These are phyloP conservation scores for Actias luna DNA, from an alignment of 2,888 invertebrate genomes.

Conservation along the genomic window DNA sequence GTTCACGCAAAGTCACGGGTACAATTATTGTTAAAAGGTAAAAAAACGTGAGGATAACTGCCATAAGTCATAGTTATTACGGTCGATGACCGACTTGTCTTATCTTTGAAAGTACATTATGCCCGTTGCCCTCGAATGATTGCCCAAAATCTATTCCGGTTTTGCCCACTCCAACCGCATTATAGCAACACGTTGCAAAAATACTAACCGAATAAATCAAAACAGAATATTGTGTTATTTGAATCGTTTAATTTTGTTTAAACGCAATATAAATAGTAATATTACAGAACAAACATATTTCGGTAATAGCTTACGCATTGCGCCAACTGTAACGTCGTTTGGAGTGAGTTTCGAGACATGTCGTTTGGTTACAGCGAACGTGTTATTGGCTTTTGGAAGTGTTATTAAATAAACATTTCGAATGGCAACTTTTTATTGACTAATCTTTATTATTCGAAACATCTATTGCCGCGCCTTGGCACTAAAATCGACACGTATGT, in stretches of 20 bases:
- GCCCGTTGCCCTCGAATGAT: not conserved
- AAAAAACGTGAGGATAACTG: too few relatives aligned
- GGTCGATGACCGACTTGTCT: not conserved
- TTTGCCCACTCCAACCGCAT: not conserved
- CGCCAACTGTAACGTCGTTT: not conserved
- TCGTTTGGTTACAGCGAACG: not conserved
- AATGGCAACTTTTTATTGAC: not conserved
- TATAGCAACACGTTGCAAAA: not conserved
- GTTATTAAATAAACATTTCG: not conserved
- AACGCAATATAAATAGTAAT: not conserved
- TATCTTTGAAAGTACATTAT: not conserved
- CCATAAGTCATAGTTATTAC: not conserved
- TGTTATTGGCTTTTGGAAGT: not conserved
- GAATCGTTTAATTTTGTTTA: not conserved
- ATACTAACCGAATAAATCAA: not conserved
- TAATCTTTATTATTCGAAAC: too few relatives aligned
- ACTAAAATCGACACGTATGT: too few relatives aligned
- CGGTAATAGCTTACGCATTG: not conserved
- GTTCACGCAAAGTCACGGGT: too few relatives aligned
- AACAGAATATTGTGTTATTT: not conserved
- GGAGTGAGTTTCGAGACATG: constrained; percentile 1
- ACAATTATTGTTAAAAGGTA: too few relatives aligned
- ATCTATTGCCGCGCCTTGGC: too few relatives aligned
- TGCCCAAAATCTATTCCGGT: constrained; percentile 5
- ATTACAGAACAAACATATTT: constrained; percentile 1